A percentile compares a stretch with the other conserved stretches of the same genome.
Evolutionary conservation across 2,888 invertebrate species (phyloP).

Genomic region (Drosophila monieri): DNA sequence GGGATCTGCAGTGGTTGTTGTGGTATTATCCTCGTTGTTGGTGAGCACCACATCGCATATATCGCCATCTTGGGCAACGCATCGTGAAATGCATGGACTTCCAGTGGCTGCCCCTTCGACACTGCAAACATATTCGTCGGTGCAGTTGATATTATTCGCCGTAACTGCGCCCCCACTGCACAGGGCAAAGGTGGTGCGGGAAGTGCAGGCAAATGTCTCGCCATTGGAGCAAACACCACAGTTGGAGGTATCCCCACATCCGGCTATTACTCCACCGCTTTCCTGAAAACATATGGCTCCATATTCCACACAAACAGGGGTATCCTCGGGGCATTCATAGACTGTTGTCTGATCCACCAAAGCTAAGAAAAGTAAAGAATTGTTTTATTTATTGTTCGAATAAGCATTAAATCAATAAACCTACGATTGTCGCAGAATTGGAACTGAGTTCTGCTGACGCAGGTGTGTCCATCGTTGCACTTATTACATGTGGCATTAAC

Average conservation of each 20-base stretch:
- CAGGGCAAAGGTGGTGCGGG: constrained; percentile 58
- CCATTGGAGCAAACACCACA: constrained; percentile 57
- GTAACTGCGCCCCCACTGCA: constrained; percentile 42
- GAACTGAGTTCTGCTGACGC: constrained; percentile 54
- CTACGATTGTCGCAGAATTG: constrained; percentile 66
- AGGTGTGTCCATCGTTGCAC: constrained; percentile 66
- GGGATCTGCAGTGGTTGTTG: constrained; percentile 11
- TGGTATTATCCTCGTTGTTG: background rate
- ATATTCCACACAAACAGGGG: constrained; percentile 61
- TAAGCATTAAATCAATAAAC: background rate
- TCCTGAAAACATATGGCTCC: constrained; percentile 47
- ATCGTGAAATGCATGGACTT: constrained; percentile 58
- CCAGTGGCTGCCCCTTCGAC: background rate
- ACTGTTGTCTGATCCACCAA: constrained; percentile 21
- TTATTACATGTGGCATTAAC: constrained; percentile 63
- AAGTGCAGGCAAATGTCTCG: constrained; percentile 61
- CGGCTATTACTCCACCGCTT: background rate
- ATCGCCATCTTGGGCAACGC: constrained; percentile 21
- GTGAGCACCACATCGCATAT: constrained; percentile 56
- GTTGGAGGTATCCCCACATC: constrained; percentile 59
- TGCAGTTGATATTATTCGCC: constrained; percentile 44
- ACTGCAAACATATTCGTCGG: constrained; percentile 53
- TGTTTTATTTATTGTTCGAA: background rate
- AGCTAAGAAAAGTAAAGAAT: constrained; percentile 13
- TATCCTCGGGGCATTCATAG: constrained; percentile 48